Evolutionary conservation across 2,797 vertebrate genomes (phyloP).

Genomic region (Petrocephalus schoutedeni): DNA sequence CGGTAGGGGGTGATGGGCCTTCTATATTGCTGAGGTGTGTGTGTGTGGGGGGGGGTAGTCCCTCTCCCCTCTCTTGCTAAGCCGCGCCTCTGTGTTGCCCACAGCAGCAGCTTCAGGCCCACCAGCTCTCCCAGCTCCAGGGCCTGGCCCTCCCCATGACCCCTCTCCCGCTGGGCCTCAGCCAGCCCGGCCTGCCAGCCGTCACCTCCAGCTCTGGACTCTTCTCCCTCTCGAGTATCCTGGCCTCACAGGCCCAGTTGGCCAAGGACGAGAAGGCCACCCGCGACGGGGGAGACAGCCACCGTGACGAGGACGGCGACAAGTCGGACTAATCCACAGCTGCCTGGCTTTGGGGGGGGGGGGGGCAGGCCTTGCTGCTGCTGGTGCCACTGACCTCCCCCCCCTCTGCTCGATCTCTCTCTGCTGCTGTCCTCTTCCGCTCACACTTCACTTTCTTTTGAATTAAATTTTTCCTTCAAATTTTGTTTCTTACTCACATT

Average conservation of each 20-base stretch:
- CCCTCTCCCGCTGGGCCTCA: slow-evolving; percentile 85
- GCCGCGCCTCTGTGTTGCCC: slow-evolving; percentile 50
- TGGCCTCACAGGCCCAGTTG: slow-evolving; percentile 91
- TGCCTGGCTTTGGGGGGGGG: slow-evolving; percentile 36
- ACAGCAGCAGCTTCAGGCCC: slow-evolving; percentile 99
- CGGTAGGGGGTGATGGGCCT: not conserved
- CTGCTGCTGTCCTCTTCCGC: not conserved
- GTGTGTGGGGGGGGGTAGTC: not conserved
- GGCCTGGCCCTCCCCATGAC: slow-evolving; percentile 90
- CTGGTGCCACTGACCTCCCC: slow-evolving; percentile 9
- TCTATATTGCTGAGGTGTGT: not conserved
- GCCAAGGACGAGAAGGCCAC: slow-evolving; percentile 94
- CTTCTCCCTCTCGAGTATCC: slow-evolving; percentile 84
- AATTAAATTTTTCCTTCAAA: slow-evolving; percentile 21
- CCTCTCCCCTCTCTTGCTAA: not conserved
- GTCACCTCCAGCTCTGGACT: slow-evolving; percentile 87
- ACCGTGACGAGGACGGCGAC: slow-evolving; percentile 86
- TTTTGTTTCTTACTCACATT: slow-evolving; percentile 38
- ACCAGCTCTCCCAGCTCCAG: slow-evolving; percentile 98
- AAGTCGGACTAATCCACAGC: slow-evolving; percentile 80
- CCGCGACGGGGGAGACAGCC: slow-evolving; percentile 80
- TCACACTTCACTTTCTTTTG: slow-evolving; percentile 41
- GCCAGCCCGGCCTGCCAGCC: slow-evolving; percentile 78
- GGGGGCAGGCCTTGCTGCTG: slow-evolving; percentile 30
- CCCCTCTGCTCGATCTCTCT: slow-evolving; percentile 22